Evolutionary conservation across 1,140 invertebrate species (phyloP).

Genomic region (Eriocheir sinensis): DNA sequence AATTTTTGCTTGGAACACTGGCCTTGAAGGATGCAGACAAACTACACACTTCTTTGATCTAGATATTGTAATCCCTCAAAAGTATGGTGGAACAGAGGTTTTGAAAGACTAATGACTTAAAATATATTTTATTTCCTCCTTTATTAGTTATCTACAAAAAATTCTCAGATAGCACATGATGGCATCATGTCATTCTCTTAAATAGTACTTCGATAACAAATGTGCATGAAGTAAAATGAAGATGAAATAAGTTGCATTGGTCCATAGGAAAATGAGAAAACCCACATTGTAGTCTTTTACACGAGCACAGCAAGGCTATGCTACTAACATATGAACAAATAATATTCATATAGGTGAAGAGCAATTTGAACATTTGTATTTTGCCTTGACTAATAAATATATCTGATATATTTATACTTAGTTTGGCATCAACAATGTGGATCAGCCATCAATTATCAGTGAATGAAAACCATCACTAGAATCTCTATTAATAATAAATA

Average conservation of each 20-base stretch:
- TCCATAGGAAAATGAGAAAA: slow-evolving; percentile 54
- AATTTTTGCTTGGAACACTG: background rate
- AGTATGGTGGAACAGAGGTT: background rate
- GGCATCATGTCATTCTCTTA: slow-evolving; percentile 48
- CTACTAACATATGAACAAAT: slow-evolving; percentile 7
- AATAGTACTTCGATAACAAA: slow-evolving; percentile 37
- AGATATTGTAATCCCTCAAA: background rate
- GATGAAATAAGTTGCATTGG: slow-evolving; percentile 67
- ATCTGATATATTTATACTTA: background rate
- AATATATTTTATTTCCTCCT: slow-evolving; percentile 75
- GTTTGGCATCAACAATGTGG: background rate
- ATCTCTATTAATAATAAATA: slow-evolving; percentile 27
- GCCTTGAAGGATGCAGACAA: background rate
- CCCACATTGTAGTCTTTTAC: slow-evolving; percentile 5
- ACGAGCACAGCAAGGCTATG: background rate
- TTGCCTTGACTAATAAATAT: background rate
- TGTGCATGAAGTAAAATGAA: slow-evolving; percentile 61
- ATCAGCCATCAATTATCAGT: background rate
- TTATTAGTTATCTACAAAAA: slow-evolving; percentile 71
- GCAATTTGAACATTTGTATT: slow-evolving; percentile 39
- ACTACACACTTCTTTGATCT: background rate
- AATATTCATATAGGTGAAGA: background rate
- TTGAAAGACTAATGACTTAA: slow-evolving; percentile 50
- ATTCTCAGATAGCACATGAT: slow-evolving; percentile 68
- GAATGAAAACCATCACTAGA: background rate